These are phyloP conservation scores for Mellilla xanthometata DNA, from an alignment of 2,888 invertebrate species.

Conservation along the genomic window DNA sequence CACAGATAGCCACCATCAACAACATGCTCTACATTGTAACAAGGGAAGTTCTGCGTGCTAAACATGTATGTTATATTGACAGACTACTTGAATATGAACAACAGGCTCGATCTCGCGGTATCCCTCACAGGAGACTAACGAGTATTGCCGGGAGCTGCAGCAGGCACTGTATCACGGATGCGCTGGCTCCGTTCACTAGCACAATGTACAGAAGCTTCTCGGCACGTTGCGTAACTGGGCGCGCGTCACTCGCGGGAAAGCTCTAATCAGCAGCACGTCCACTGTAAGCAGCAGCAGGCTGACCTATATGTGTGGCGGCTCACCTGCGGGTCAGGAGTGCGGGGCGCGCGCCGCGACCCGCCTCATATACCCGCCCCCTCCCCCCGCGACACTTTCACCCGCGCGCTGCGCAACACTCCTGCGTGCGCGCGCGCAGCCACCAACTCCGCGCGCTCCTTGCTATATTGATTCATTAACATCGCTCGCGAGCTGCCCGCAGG, in stretches of 20 bases:
- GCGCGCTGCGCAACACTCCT: conserved; percentile 63
- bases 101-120: too few species aligned
- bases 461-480: conserved; percentile 21
- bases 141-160: too few species aligned
- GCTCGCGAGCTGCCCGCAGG: conserved; percentile 7
- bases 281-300: conserved; percentile 33
- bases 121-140: too few species aligned
- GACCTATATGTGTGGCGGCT: conserved; percentile 38
- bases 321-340: conserved; percentile 69
- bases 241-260: conserved; percentile 35
- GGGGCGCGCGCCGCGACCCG: conserved; percentile 60
- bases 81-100: too few species aligned
- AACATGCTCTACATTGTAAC: too few species aligned
- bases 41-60: too few species aligned
- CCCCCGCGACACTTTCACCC: conserved; percentile 61
- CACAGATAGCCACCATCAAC: too few species aligned
- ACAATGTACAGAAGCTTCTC: conserved; percentile 18
- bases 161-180: too few species aligned
- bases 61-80: too few species aligned
- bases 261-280: conserved; percentile 45
- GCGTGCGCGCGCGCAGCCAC: conserved; percentile 47
- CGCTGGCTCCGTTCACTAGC: conserved; percentile 24
- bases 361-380: conserved; percentile 63
- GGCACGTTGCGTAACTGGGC: conserved; percentile 35
- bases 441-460: conserved; percentile 24